Conservation (phyloP, 1,140 invertebrate species). For the Scaptomyza montana region DNA sequence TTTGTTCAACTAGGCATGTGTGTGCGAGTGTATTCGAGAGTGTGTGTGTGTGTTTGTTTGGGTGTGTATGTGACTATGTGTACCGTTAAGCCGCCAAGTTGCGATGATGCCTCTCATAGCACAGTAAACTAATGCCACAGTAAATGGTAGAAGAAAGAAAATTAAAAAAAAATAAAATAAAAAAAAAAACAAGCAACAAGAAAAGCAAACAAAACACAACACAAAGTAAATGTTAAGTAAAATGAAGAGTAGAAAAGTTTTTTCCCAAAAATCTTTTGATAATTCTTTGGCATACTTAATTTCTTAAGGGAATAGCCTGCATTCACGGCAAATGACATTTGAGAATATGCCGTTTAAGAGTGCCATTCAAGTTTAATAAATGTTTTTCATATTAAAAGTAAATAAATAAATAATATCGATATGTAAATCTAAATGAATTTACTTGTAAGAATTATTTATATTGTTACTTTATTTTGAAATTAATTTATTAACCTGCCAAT, state of each 20-base stretch:
- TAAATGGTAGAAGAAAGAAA: conserved; percentile 48
- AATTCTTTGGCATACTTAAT: conserved; percentile 19
- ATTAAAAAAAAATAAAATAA: too few species aligned
- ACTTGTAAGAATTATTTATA: too few species aligned
- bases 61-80: conserved; percentile 3
- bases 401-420: too few species aligned
- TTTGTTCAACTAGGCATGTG: conserved; percentile 20
- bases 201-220: conserved; percentile 13
- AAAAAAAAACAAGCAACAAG: conserved; percentile 4
- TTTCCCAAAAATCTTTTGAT: neutral
- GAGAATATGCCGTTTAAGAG: neutral
- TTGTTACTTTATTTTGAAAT: too few species aligned
- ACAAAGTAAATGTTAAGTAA: neutral
- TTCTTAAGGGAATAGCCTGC: neutral
- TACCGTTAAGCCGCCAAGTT: conserved; percentile 27
- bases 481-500: neutral
- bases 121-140: conserved; percentile 73
- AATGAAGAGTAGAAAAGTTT: conserved; percentile 8
- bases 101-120: conserved; percentile 46
- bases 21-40: neutral
- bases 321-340: neutral
- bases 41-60: conserved; percentile 2
- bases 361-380: too few species aligned
- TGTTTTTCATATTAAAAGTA: too few species aligned
- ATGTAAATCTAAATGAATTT: too few species aligned